phyloP scores from a whole-genome alignment of 2,888 invertebrate genomes.

The Leucophora obtusa region DNA sequence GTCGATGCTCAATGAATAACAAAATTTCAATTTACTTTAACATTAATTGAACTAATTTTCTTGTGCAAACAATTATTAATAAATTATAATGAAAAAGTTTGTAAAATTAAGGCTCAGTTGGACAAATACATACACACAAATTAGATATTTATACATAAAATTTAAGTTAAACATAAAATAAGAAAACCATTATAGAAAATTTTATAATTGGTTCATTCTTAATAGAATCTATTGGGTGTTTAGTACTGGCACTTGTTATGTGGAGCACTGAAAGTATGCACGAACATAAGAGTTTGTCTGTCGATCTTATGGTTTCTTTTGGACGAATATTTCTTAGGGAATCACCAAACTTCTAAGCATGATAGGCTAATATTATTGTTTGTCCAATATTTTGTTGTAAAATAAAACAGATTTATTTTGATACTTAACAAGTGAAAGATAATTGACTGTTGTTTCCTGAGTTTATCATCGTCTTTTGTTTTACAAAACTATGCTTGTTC shows the following conservation, averaged over 20 bases:
- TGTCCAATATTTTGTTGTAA: conserved; percentile 31
- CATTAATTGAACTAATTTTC: conserved; percentile 67
- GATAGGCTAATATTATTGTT: conserved; percentile 45
- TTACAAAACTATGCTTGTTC: neutral
- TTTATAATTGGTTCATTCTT: conserved; percentile 32
- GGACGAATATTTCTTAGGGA: conserved; percentile 7
- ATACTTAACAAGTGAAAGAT: conserved; percentile 59
- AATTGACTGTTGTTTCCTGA: conserved; percentile 53
- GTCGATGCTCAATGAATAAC: conserved; percentile 62
- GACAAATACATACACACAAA: conserved; percentile 27
- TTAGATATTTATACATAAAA: conserved; percentile 3
- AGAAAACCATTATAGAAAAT: conserved; percentile 28
- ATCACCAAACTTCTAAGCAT: neutral
- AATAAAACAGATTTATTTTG: conserved; percentile 53
- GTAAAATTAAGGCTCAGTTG: conserved; percentile 45
- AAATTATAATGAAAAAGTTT: conserved; percentile 64
- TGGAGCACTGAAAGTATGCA: neutral
- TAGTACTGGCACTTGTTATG: conserved; percentile 14
- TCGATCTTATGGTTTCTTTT: neutral
- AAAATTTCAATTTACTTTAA: conserved; percentile 66
- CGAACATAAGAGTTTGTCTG: neutral
- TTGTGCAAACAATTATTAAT: conserved; percentile 66
- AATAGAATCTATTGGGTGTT: conserved; percentile 37
- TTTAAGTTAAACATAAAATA: conserved; percentile 5
- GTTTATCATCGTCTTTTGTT: neutral